Evolutionary conservation across 1,140 invertebrate species (phyloP).

Genomic region (Papilio glaucus): DNA sequence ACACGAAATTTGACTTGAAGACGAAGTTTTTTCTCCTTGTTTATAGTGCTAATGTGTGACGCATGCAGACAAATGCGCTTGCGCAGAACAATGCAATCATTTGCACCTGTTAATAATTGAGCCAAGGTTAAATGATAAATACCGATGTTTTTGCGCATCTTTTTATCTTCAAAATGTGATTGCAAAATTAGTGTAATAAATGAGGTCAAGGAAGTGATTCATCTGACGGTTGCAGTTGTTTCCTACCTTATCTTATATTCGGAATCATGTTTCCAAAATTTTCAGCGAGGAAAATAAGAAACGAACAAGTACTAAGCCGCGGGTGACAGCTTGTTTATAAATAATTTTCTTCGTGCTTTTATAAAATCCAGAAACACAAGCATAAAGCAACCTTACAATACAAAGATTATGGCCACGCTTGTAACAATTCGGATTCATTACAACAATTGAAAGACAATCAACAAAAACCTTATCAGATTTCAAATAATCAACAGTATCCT

Average conservation of each 20-base stretch:
- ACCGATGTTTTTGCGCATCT: conserved; percentile 26
- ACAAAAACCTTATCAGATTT: conserved; percentile 16
- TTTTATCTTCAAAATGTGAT: neutral
- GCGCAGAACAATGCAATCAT: conserved; percentile 36
- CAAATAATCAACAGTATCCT: conserved; percentile 4
- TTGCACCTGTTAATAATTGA: conserved; percentile 32
- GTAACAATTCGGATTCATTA: too few species aligned
- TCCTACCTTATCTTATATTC: neutral
- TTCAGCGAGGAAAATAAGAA: too few species aligned
- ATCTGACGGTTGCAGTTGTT: neutral
- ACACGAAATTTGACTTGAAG: neutral
- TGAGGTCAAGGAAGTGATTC: conserved; percentile 1
- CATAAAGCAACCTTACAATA: too few species aligned
- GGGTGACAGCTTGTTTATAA: too few species aligned
- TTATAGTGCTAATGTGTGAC: neutral
- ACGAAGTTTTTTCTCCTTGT: neutral
- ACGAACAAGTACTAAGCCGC: too few species aligned
- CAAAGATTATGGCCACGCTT: too few species aligned
- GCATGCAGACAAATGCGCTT: conserved; percentile 25
- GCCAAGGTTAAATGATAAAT: conserved; percentile 31
- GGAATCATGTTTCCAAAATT: neutral
- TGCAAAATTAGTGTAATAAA: conserved; percentile 6
- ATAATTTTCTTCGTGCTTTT: too few species aligned
- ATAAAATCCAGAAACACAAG: too few species aligned
- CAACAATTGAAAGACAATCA: neutral